phyloP scores from a whole-genome alignment of 1,140 invertebrate species.

The Physella acuta region DNA sequence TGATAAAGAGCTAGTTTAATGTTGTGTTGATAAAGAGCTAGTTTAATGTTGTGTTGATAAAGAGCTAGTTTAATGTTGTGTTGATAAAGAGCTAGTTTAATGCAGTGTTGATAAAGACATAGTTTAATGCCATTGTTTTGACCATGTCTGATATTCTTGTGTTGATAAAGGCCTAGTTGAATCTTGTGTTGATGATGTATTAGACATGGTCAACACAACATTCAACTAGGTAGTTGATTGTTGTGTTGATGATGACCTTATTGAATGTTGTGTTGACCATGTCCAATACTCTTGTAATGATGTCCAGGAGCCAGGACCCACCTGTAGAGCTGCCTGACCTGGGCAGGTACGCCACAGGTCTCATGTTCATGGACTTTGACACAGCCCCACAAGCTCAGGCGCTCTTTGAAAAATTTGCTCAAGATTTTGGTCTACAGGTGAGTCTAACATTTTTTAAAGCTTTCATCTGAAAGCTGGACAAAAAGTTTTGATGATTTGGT shows the following conservation, averaged over 20 bases:
- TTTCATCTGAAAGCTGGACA: no score
- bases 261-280: not conserved
- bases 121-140: no score
- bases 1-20: no score
- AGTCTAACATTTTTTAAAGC: slow-evolving; percentile 6
- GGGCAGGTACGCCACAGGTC: slow-evolving; percentile 92
- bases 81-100: no score
- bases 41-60: no score
- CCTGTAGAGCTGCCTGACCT: slow-evolving; percentile 73
- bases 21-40: no score
- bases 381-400: slow-evolving; percentile 79
- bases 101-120: no score
- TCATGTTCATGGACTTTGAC: slow-evolving; percentile 86
- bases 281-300: not conserved
- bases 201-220: no score
- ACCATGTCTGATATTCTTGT: no score
- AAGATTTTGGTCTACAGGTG: slow-evolving; percentile 76
- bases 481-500: no score
- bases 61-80: no score
- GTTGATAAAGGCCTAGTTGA: no score
- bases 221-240: not conserved
- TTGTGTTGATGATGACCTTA: not conserved
- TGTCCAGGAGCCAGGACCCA: not conserved
- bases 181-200: not conserved
- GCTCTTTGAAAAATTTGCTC: slow-evolving; percentile 78